Conservation (phyloP, 2,797 vertebrate species). For the Micromesistius poutassou region DNA sequence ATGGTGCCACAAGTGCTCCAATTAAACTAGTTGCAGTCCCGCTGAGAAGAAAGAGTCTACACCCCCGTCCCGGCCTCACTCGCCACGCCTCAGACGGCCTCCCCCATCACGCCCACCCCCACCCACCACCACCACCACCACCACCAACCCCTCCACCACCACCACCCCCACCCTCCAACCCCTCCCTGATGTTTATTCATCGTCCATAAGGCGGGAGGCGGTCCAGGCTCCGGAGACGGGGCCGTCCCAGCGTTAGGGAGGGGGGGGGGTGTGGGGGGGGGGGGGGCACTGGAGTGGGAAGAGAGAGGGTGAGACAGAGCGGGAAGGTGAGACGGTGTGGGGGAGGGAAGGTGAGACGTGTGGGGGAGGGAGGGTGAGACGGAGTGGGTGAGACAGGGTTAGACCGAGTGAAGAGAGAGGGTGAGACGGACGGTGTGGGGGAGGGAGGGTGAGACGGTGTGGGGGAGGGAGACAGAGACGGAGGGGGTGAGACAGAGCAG, state of each 20-base stretch:
- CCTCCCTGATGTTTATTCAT: conserved; percentile 77
- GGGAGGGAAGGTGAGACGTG: too few relatives aligned
- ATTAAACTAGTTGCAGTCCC: conserved; percentile 73
- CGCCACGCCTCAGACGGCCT: conserved; percentile 34
- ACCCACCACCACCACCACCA: conserved; percentile 36
- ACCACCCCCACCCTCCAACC: conserved; percentile 32
- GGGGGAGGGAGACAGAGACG: too few relatives aligned
- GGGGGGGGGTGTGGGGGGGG: too few relatives aligned
- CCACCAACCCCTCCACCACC: conserved; percentile 21
- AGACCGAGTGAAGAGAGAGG: neutral
- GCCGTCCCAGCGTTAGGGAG: too few relatives aligned
- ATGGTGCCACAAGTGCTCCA: conserved; percentile 75
- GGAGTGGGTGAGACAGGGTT: too few relatives aligned
- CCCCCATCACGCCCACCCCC: conserved; percentile 31
- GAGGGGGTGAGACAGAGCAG: too few relatives aligned
- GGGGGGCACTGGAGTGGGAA: neutral
- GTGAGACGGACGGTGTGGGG: neutral
- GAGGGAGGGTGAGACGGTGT: too few relatives aligned
- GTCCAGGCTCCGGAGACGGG: neutral
- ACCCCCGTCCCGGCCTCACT: conserved; percentile 29
- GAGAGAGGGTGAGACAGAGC: too few relatives aligned
- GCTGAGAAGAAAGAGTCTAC: conserved; percentile 65
- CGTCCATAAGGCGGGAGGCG: conserved; percentile 56
- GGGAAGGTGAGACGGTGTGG: neutral
- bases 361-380: too few relatives aligned